Evolutionary conservation across 2,888 invertebrate genomes (phyloP).

Genomic region (Dryomyza anilis): DNA sequence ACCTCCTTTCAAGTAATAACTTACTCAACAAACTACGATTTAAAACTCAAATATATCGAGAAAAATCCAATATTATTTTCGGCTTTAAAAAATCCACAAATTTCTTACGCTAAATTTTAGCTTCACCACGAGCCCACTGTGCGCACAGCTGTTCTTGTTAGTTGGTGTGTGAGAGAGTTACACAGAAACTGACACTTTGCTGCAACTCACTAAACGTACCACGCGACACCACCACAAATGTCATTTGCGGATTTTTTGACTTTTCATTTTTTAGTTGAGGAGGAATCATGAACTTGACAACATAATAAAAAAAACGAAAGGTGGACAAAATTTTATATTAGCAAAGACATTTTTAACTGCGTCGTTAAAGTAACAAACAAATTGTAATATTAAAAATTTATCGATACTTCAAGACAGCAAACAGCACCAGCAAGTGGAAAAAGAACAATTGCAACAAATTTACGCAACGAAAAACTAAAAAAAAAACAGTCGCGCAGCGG

Average conservation of each 20-base stretch:
- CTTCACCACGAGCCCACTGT: constrained; percentile 9
- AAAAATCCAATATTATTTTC: background rate
- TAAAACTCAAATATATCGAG: background rate
- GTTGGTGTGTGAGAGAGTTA: background rate
- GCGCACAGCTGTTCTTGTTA: background rate
- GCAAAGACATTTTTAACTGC: constrained; percentile 21
- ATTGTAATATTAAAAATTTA: constrained; percentile 26
- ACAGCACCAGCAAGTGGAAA: background rate
- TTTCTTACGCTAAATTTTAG: background rate
- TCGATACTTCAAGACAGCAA: no score
- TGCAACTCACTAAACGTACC: constrained; percentile 18
- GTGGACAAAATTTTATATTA: constrained; percentile 32
- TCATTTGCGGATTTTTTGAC: constrained; percentile 25
- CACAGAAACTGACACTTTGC: no score
- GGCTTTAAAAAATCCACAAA: no score
- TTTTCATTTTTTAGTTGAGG: constrained; percentile 5
- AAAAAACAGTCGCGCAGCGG: constrained; percentile 14
- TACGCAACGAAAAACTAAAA: constrained; percentile 11
- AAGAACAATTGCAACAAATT: constrained; percentile 12
- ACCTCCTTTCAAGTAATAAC: no score
- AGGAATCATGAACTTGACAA: constrained; percentile 32
- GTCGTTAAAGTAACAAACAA: constrained; percentile 33
- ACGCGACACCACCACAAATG: constrained; percentile 15
- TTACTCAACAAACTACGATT: background rate
- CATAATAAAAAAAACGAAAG: constrained; percentile 30